These are phyloP conservation scores for Corapipo altera DNA, from an alignment of 2,113 vertebrate species.

Conservation along the genomic window DNA sequence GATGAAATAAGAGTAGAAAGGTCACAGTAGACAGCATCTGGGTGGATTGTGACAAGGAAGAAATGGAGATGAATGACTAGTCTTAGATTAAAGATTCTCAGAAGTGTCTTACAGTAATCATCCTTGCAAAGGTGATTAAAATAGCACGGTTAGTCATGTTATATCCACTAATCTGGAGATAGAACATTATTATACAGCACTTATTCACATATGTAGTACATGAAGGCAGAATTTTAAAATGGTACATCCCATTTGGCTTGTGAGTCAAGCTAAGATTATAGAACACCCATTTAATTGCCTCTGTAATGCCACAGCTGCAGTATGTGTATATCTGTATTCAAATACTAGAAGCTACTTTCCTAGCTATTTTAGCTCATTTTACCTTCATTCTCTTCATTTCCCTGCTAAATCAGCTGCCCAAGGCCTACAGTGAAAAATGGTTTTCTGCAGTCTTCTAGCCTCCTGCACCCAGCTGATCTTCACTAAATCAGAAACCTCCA, in stretches of 20 bases:
- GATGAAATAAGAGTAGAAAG: slow-evolving; percentile 24
- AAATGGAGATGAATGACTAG: slow-evolving; percentile 52
- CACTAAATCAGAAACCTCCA: slow-evolving; percentile 5
- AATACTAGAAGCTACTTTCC: slow-evolving; percentile 22
- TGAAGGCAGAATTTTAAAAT: slow-evolving; percentile 42
- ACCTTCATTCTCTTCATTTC: slow-evolving; percentile 31
- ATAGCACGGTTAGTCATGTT: slow-evolving; percentile 61
- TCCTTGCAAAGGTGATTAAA: slow-evolving; percentile 46
- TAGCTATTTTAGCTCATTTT: slow-evolving; percentile 38
- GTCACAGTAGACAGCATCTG: slow-evolving; percentile 37
- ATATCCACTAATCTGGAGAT: slow-evolving; percentile 17
- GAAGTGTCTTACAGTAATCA: slow-evolving; percentile 24
- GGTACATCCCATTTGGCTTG: neutral
- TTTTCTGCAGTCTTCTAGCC: neutral
- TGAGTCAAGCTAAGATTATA: slow-evolving; percentile 54
- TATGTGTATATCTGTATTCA: slow-evolving; percentile 27
- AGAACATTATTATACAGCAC: slow-evolving; percentile 20
- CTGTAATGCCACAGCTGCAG: slow-evolving; percentile 64
- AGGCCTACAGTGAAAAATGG: neutral
- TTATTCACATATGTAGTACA: slow-evolving; percentile 8
- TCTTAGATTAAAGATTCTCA: slow-evolving; percentile 26
- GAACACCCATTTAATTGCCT: slow-evolving; percentile 66
- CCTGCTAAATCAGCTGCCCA: slow-evolving; percentile 12
- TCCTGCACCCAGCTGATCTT: neutral
- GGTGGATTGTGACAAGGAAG: slow-evolving; percentile 48